These are phyloP conservation scores for Cancer borealis DNA, from an alignment of 2,888 invertebrate species.

Conservation along the genomic window DNA sequence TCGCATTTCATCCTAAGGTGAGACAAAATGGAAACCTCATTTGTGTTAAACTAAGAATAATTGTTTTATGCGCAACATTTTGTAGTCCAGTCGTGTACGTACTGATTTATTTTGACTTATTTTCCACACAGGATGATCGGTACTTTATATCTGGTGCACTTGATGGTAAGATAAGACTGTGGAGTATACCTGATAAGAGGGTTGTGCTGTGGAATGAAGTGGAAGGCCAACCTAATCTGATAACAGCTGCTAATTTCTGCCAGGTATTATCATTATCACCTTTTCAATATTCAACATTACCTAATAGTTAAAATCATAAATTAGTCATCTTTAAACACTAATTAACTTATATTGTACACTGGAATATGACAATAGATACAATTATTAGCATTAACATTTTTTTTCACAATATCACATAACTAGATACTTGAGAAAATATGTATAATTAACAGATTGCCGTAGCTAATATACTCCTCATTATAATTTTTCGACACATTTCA, in stretches of 20 bases:
- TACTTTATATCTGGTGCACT: slow-evolving; percentile 97
- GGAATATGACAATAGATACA: not conserved
- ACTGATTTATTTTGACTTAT: no score
- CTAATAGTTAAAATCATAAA: no score
- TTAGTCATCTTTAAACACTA: not conserved
- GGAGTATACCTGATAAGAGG: slow-evolving; percentile 99
- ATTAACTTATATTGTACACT: not conserved
- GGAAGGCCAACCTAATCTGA: slow-evolving; percentile 94
- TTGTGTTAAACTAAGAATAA: no score
- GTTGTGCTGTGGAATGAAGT: slow-evolving; percentile 99
- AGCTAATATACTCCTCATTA: not conserved
- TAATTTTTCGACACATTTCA: not conserved
- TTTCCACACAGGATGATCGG: slow-evolving; percentile 82
- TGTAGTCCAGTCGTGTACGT: no score
- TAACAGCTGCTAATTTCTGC: slow-evolving; percentile 98
- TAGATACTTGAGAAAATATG: not conserved
- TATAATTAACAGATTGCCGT: no score
- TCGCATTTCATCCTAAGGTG: slow-evolving; percentile 95
- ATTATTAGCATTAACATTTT: not conserved
- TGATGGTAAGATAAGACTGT: slow-evolving; percentile 97
- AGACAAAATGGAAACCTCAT: not conserved
- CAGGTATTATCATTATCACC: slow-evolving; percentile 78
- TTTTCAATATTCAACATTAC: no score
- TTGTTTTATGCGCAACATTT: no score
- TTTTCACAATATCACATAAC: slow-evolving; percentile 10